These are phyloP conservation scores for Hexactinellida sp. DNA, from an alignment of 37 sponge, comb jelly and placozoan genomes.

Conservation along the genomic window DNA sequence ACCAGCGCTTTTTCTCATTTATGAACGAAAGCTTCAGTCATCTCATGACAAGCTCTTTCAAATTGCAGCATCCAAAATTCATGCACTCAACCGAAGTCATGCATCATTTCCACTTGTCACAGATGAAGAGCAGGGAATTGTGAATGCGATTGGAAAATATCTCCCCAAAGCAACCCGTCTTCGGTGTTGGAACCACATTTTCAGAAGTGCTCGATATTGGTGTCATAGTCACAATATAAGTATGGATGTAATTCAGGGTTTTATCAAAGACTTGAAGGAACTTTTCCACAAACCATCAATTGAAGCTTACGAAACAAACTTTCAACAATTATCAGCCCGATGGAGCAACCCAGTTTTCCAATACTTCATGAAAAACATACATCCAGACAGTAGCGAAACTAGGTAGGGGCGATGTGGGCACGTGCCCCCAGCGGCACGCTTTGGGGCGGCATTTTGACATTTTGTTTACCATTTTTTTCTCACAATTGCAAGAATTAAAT, in stretches of 20 bases:
- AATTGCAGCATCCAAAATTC: neutral
- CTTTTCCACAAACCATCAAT: too few species aligned
- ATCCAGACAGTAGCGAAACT: too few species aligned
- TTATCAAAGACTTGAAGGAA: neutral
- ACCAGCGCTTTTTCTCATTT: slow-evolving; percentile 18
- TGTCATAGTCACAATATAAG: neutral
- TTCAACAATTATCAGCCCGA: neutral
- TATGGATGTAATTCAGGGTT: neutral
- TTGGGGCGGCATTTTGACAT: too few species aligned
- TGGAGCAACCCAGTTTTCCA: neutral
- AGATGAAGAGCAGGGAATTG: slow-evolving; percentile 37
- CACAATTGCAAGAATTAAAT: too few species aligned
- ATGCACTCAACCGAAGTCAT: neutral
- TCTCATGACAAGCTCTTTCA: slow-evolving; percentile 12
- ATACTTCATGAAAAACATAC: neutral
- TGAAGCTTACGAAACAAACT: neutral
- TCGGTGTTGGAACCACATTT: too few species aligned
- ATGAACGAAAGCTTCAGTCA: slow-evolving; percentile 19
- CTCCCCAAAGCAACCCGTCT: slow-evolving; percentile 19
- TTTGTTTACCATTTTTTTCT: too few species aligned
- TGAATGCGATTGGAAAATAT: neutral
- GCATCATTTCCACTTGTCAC: slow-evolving; percentile 21
- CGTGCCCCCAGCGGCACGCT: too few species aligned
- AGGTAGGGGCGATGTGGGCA: too few species aligned
- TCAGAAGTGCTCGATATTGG: slow-evolving; percentile 29